Base-by-base conservation (phyloP, 2,113 vertebrate genomes). In the Paramisgurnus dabryanus region DNA sequence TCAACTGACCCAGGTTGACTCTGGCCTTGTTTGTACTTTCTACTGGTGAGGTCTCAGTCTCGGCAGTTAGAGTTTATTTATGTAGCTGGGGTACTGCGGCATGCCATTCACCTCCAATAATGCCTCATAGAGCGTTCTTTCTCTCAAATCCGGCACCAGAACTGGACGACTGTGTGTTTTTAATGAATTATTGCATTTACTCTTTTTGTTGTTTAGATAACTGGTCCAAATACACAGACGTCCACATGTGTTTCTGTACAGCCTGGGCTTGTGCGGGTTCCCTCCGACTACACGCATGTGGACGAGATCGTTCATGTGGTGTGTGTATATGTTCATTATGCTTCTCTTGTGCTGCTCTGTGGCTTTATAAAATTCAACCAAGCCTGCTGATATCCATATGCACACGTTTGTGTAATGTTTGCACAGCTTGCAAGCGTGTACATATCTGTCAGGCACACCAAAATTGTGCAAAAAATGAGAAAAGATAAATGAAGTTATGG, bases 11-110 rank as follows among this genome's bases (percentile, higher is more conserved):
- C 92, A 93, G 90, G 91, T 90, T 91, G 90, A 93, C 92, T 93
- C 92, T 85, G 86, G 86, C 87, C 90, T 93, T 94, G 92, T 94
- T 94, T 94, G 92, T 93, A 92, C 93, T 94, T 90, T 93, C 93
- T 88, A 91, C 93, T 90, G 89, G 92, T 93, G 93, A 93, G 93
- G 93, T 93, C 93, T 45, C 85, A 90, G 88, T 88, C 91, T 91
- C 88, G 87, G 91, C 91, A 85, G 88, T 87, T 87, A 82, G 88
- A 90, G 93, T 93, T 94, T 94, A 93, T 94, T 94, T 94, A 92
- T 92, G 90, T 93, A 93, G 92, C 91, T 89, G 90, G 89, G 90
- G 90, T 89, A 88, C 92, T 88, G 87, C 79, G 78, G 88, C 81
- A 86, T 86, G 87, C 90, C 89, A 90, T 92, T 93, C 93, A 92